These are phyloP conservation scores for Cerastis rubricosa DNA, from an alignment of 2,888 invertebrate species.

Conservation along the genomic window DNA sequence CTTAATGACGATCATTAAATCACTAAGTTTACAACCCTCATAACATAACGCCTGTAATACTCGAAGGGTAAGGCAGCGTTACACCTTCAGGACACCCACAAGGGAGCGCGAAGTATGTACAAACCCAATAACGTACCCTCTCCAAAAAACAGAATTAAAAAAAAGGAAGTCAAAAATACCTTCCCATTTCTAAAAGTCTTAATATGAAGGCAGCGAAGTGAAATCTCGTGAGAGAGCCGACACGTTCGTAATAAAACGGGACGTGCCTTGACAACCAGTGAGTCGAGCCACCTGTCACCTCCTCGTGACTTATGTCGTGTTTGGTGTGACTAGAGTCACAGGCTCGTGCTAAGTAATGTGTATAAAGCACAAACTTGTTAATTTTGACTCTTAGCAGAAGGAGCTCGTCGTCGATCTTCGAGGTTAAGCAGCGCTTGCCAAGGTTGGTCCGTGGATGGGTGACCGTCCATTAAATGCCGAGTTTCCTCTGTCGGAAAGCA, in stretches of 20 bases:
- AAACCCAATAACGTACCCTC: not conserved
- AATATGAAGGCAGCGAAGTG: conserved; percentile 28
- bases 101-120: not conserved
- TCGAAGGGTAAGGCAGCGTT: not conserved
- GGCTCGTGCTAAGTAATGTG: not conserved
- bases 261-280: conserved; percentile 35
- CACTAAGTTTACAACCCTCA: not conserved
- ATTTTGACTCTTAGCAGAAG: not conserved
- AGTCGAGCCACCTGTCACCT: conserved; percentile 36
- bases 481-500: no score
- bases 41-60: not conserved
- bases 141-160: not conserved
- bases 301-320: not conserved
- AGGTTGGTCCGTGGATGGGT: no score
- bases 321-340: not conserved
- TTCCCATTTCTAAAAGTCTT: conserved; percentile 12
- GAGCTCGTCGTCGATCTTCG: no score
- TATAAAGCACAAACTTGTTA: not conserved
- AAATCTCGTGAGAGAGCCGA: conserved; percentile 31
- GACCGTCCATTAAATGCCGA: no score
- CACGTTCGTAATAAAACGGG: conserved; percentile 54
- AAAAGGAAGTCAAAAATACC: conserved; percentile 20
- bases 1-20: no score
- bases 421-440: no score
- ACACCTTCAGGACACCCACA: not conserved